Evolutionary conservation across 2,797 vertebrate species (phyloP), one percentile per base, ranked within the genome.

Genomic region (Clamator glandarius): DNA sequence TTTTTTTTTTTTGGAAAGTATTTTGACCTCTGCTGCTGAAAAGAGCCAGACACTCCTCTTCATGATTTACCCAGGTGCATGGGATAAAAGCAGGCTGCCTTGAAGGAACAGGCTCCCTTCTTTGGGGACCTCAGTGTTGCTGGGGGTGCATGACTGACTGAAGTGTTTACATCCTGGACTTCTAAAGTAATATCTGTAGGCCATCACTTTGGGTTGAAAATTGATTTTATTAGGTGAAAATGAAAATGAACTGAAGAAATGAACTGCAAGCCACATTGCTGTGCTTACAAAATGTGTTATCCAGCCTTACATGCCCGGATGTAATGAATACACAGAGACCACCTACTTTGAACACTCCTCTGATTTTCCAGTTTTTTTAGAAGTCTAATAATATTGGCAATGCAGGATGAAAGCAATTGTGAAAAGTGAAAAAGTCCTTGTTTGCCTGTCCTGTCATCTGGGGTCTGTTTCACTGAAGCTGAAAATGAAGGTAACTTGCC

Each of bases 161-260:
- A 77, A 93, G 93, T 95, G 90, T 97, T 95, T 94, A 92, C 93
- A 89, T 84, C 93, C 89, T 88, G 64, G 64, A 61, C 80, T 96
- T 92, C 87, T 94, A 84, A 96, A 94, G 89, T 85, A 83, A 90
- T 91, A 96, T 96, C 93, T 96, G 75, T 92, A 94, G 95, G 81
- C 91, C 87, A 96, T 94, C 94, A 92, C 94, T 93, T 95, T 54
- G 83, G 90, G 63, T 95, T 94, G 91, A 96, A 96, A 96, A 93
- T 95, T 88, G 90, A 96, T 97, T 97, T 97, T 97, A 96, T 97
- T 96, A 96, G 91, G 94, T 91, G 93, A 96, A 96, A 96, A 96
- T 79, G 90, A 96, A 97, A 97, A 92, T 82, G 89, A 95, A 85
- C 87, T 89, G 92, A 90, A 96, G 96, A 97, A 96, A 94, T 73